These are phyloP conservation scores for Brachionichthys hirsutus DNA, from an alignment of 2,113 vertebrate genomes.

Conservation along the genomic window DNA sequence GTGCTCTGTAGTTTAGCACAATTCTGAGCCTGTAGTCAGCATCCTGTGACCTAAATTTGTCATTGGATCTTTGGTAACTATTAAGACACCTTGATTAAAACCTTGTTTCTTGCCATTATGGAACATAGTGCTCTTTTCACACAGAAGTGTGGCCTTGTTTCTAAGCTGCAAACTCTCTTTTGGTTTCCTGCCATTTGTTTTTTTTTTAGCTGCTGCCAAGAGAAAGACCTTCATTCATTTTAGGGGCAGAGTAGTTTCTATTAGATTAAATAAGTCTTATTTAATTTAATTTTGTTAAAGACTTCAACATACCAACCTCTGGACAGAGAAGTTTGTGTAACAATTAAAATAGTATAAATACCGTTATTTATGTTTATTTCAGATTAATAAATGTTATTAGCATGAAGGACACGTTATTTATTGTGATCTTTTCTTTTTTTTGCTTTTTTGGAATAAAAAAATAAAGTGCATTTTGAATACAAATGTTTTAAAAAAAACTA, in stretches of 20 bases:
- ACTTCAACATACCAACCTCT: not conserved
- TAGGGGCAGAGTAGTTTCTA: constrained; percentile 26
- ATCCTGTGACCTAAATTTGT: constrained; percentile 26
- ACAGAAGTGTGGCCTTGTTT: constrained; percentile 46
- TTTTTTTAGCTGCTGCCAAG: constrained; percentile 43
- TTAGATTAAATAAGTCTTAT: constrained; percentile 16
- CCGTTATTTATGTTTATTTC: not conserved
- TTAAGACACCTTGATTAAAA: constrained; percentile 22
- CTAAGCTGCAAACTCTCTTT: constrained; percentile 52
- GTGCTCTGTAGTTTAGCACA: not conserved
- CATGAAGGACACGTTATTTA: no score
- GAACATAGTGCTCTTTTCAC: constrained; percentile 41
- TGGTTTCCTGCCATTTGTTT: constrained; percentile 69
- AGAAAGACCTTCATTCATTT: constrained; percentile 31
- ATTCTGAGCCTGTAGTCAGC: constrained; percentile 5
- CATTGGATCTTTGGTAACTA: constrained; percentile 24
- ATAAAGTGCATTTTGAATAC: not conserved
- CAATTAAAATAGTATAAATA: not conserved
- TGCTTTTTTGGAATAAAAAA: no score
- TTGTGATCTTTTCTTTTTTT: not conserved
- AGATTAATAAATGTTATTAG: not conserved
- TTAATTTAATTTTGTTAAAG: constrained; percentile 12
- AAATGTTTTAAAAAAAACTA: not conserved
- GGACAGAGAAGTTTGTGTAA: not conserved
- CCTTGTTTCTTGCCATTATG: constrained; percentile 44